Base-by-base conservation (phyloP, 2,113 vertebrate genomes). In the Lucifuga dentata region DNA sequence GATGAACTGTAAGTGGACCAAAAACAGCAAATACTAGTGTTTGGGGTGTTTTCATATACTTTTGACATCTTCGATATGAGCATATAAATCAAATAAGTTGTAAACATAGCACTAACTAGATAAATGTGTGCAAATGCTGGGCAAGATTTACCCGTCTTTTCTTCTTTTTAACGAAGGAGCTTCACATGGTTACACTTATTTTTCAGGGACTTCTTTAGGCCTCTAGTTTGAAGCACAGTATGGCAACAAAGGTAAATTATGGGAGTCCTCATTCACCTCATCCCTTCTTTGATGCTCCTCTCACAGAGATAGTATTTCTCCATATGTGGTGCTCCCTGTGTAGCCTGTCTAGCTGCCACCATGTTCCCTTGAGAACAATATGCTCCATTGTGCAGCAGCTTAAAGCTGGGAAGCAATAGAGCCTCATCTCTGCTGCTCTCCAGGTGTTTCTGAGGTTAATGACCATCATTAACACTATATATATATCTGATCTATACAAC, bases 261-360 rank as follows among this genome's bases (percentile, higher is more conserved):
- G 38, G 45, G n/a, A 39, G 17, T 77, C 66, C 38, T 48, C 17
- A 19, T 26, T 65, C 20, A 21, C 43, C 43, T 23, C 46, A 17
- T n/a, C 35, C 56, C 49, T 45, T 73, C 81, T 86, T 79, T 85
- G 78, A 86, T 75, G 76, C 59, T 68, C 70, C 73, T 86, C 80
- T 88, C 76, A 84, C 83, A 86, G 75, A 83, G 81, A 87, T 89
- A 70, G 50, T 70, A 67, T 88, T 91, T 84, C 84, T 79, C 77
- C 60, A 74, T 75, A 78, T 83, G 84, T 76, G 83, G 19, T 0
- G 40, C 55, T 78, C 80, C 1, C 41, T 78, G 68, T 36, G 20
- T 63, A 41, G 64, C 63, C 78, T 41, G 53, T 72, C 51, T 44
- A 26, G 20, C 73, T 74, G 60, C 73, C 76, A 15, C 62, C 73